Evolutionary conservation across 2,113 vertebrate species (phyloP), one percentile per base, ranked within the genome.

Genomic region (Anhinga anhinga): DNA sequence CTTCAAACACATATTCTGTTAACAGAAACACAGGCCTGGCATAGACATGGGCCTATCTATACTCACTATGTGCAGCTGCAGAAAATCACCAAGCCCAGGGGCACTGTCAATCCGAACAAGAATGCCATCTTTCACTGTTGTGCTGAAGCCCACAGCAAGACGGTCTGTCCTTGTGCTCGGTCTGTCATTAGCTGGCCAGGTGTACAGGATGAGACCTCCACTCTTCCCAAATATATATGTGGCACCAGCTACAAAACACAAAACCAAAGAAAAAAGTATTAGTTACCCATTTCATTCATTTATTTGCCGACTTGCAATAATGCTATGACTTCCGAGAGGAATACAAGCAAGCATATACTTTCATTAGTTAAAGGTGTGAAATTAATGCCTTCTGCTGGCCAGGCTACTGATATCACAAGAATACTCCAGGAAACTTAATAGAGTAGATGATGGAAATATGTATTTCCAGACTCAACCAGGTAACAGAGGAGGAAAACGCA

Each of bases 61-160:
- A 99, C 99, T 99, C 96, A 99, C 99, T 59, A 99, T 99, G 96
- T 99, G 99, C 74, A 99, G 99, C 98, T 99, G 99, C 91, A 99
- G 99, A 97, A 99, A 99, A 93, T 99, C 99, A 0, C 99, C 99
- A 1, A 99, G 98, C 47, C 99, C 99, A 1, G 99, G 99, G 44
- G 99, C 99, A 15, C 99, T 99, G 98, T 99, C 99, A 20, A 99
- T 99, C 74, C 99, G 99, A 85, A 99, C 99, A 26, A 99, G 98
- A 97, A 99, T 99, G 71, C 99, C 99, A 38, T 99, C 99, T 95
- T 99, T 99, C 96, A 99, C 98, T 1, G 98, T 98, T 5, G 98
- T 98, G 95, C 98, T 98, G 98, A 98, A 98, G 70, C 98, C 98
- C 90, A 98, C 99, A 0, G 99, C 99, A 47, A 99, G 98, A 47